These are phyloP conservation scores for Tamias sibiricus DNA, from an alignment of 2,113 vertebrate genomes.

Conservation along the genomic window DNA sequence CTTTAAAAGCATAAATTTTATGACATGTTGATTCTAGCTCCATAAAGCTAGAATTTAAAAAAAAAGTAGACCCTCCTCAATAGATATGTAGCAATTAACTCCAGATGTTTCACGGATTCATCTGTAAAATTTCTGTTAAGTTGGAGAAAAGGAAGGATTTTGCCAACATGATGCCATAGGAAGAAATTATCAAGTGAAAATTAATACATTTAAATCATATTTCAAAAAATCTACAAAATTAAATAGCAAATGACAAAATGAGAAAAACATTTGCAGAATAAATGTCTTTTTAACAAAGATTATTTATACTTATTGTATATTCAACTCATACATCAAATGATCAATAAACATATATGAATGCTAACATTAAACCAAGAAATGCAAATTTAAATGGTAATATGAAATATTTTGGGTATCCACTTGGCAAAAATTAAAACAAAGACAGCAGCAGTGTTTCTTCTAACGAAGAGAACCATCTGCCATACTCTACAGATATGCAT, in stretches of 20 bases:
- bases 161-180: neutral
- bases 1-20: neutral
- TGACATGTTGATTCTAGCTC: neutral
- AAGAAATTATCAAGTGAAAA: slow-evolving; percentile 23
- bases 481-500: neutral
- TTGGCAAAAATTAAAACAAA: slow-evolving; percentile 1
- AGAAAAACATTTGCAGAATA: slow-evolving; percentile 15
- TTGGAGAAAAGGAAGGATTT: slow-evolving; percentile 1
- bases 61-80: neutral
- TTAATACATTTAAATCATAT: neutral
- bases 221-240: neutral
- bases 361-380: slow-evolving; percentile 18
- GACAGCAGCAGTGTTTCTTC: neutral
- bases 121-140: slow-evolving; percentile 11
- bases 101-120: slow-evolving; percentile 1
- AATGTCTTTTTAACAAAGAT: neutral
- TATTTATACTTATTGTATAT: neutral
- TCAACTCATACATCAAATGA: neutral
- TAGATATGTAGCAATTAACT: neutral
- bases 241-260: slow-evolving; percentile 3
- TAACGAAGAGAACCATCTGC: neutral
- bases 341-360: slow-evolving; percentile 10
- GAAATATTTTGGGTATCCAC: neutral
- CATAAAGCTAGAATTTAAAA: neutral
- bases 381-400: neutral